Evolutionary conservation across 2,113 vertebrate genomes (phyloP).

Genomic region (Leuciscus idus): DNA sequence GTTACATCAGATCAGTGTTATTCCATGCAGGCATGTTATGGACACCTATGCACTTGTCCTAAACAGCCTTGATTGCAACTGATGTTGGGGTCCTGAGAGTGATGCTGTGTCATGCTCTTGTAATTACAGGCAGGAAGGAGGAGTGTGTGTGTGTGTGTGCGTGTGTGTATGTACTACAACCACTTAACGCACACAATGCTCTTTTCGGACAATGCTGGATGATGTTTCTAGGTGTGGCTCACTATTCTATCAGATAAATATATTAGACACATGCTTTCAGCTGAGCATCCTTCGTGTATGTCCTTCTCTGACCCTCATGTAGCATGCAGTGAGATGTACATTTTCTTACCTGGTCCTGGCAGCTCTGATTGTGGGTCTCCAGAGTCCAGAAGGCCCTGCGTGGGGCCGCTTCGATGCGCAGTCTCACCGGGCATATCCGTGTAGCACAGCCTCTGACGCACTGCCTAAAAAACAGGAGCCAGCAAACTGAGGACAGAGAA

Average conservation of each 20-base stretch:
- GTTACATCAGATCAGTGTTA: constrained; percentile 26
- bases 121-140: constrained; percentile 28
- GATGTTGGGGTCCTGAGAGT: constrained; percentile 43
- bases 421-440: constrained; percentile 79
- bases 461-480: constrained; percentile 33
- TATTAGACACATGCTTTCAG: neutral
- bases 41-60: constrained; percentile 48
- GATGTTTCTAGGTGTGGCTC: constrained; percentile 50
- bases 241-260: neutral
- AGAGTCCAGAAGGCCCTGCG: constrained; percentile 68
- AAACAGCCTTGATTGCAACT: constrained; percentile 16
- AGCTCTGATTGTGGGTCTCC: constrained; percentile 70
- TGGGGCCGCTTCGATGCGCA: constrained; percentile 69
- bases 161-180: constrained; percentile 41
- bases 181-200: neutral
- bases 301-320: neutral
- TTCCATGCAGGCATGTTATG: constrained; percentile 40
- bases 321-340: constrained; percentile 31
- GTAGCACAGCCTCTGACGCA: constrained; percentile 70
- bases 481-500: constrained; percentile 31
- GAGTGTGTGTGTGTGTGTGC: neutral
- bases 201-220: constrained; percentile 43
- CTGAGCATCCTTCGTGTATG: constrained; percentile 6
- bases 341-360: constrained; percentile 77
- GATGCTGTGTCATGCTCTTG: constrained; percentile 65